A percentile compares a stretch with the other conserved stretches of the same genome.
Conservation (phyloP, 2,797 vertebrate genomes). For the Lemur catta region DNA sequence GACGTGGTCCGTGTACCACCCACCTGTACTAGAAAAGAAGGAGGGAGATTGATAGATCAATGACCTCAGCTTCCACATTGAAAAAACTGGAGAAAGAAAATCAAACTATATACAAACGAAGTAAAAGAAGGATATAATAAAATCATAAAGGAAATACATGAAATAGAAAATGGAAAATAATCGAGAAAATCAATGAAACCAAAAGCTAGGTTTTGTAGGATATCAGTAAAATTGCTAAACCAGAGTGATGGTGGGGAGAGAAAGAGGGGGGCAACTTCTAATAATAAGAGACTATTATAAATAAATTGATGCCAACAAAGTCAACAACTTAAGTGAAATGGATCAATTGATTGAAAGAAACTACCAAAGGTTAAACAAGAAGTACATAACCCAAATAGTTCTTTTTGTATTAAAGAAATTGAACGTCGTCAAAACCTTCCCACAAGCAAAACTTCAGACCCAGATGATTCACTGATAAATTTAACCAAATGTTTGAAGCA, state of each 20-base stretch:
- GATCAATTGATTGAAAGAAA: neutral
- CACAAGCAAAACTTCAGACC: neutral
- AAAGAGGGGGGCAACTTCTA: fast-evolving
- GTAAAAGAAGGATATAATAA: neutral
- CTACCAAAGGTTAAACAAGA: neutral
- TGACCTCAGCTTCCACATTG: neutral
- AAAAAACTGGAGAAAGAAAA: neutral
- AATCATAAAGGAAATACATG: neutral
- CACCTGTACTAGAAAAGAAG: neutral
- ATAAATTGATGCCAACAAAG: neutral
- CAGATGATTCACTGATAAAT: neutral
- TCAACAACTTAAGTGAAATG: neutral
- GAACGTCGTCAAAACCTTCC: neutral
- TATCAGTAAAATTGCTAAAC: neutral
- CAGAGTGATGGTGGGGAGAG: neutral
- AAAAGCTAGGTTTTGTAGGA: neutral
- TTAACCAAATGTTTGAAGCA: neutral
- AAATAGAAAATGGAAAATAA: neutral
- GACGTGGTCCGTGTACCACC: neutral
- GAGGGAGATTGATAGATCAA: neutral
- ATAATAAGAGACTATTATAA: too few species aligned
- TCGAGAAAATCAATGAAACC: neutral
- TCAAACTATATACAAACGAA: neutral
- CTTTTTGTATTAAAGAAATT: neutral
- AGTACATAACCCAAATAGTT: neutral